Percentiles rank a stretch among this genome's conserved stretches.
phyloP scores from a whole-genome alignment of 1,140 invertebrate species.

The Copidosoma floridanum region DNA sequence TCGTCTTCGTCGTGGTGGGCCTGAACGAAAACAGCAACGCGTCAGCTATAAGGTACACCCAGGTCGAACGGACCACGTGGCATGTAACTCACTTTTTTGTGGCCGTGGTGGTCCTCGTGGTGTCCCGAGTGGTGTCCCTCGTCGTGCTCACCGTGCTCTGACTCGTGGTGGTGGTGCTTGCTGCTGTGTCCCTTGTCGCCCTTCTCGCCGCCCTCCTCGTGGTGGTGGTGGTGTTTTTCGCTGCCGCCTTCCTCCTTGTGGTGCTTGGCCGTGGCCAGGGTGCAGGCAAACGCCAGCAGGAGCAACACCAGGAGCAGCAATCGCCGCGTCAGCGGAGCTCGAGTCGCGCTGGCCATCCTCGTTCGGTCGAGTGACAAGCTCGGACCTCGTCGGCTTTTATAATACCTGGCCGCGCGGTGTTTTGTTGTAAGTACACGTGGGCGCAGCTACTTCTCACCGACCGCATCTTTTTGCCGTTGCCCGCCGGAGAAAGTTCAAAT shows the following conservation, averaged over 20 bases:
- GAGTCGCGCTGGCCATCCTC: neutral
- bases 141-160: constrained; percentile 68
- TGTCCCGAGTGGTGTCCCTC: constrained; percentile 70
- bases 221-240: constrained; percentile 63
- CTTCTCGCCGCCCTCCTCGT: constrained; percentile 65
- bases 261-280: constrained; percentile 43
- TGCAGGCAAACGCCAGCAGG: neutral
- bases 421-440: too few relatives aligned
- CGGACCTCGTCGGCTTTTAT: neutral
- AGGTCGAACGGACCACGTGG: constrained; percentile 72
- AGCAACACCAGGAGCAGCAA: neutral
- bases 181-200: constrained; percentile 68
- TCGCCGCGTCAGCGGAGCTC: neutral
- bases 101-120: constrained; percentile 70
- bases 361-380: neutral
- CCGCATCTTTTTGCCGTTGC: too few relatives aligned
- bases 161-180: constrained; percentile 65
- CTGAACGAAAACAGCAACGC: too few relatives aligned
- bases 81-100: too few relatives aligned
- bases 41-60: too few relatives aligned
- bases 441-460: too few relatives aligned
- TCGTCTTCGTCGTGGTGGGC: constrained; percentile 70
- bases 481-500: too few relatives aligned
- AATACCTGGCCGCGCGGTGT: neutral
- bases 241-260: constrained; percentile 65